Evolutionary conservation across 30 jellyfish, hydroid and myxozoan species (phyloP).

Genomic region (Pseudorhiza aurosa): DNA sequence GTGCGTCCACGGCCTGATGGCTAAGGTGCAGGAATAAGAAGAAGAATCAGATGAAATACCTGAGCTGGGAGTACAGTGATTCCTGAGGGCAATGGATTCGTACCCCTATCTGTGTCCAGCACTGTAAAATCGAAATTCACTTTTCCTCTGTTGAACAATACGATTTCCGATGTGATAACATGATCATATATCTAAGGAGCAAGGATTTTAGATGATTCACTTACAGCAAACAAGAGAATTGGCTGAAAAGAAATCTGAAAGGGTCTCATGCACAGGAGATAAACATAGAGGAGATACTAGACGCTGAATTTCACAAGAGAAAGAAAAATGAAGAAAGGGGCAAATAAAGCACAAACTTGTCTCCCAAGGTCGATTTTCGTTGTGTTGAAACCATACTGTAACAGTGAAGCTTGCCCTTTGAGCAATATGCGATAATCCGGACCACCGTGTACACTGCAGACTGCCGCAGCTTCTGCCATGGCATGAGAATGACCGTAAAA

Average conservation of each 20-base stretch:
- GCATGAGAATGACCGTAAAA: conserved; percentile 93
- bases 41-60: no score
- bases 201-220: neutral
- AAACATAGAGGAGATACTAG: no score
- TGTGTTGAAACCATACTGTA: conserved; percentile 57
- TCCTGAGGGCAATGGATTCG: conserved; percentile 72
- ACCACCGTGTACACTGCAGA: conserved; percentile 92
- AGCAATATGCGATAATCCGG: conserved; percentile 88
- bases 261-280: no score
- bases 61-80: conserved; percentile 75
- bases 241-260: no score
- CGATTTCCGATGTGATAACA: conserved; percentile 44
- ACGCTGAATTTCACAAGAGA: no score
- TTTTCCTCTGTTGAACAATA: conserved; percentile 82
- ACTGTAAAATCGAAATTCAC: conserved; percentile 78
- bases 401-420: conserved; percentile 93
- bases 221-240: no score
- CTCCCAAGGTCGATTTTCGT: conserved; percentile 77
- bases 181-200: conserved; percentile 78
- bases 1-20: no score
- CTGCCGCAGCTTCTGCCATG: conserved; percentile 90
- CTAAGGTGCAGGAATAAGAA: no score
- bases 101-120: conserved; percentile 65
- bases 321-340: no score
- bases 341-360: conserved; percentile 84